A percentile compares a stretch with the other conserved stretches of the same genome.
Evolutionary conservation across 2,113 vertebrate species (phyloP).

Genomic region (Xiphorhynchus elegans): DNA sequence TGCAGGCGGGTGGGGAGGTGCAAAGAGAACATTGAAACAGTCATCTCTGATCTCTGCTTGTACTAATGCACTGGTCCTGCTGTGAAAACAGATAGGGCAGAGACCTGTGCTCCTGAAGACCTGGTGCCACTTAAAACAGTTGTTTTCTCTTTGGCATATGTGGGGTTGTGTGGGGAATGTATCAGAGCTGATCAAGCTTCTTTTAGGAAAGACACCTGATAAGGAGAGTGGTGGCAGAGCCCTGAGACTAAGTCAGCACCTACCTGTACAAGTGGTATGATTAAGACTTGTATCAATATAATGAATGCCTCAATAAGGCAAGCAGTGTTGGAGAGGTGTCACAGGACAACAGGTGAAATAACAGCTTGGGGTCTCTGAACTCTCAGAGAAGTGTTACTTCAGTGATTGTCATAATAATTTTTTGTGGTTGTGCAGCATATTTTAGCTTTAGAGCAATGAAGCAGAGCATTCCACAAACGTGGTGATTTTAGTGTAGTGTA

Average conservation of each 20-base stretch:
- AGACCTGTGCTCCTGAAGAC: background rate
- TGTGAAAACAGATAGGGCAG: background rate
- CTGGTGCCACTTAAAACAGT: background rate
- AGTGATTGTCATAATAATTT: background rate
- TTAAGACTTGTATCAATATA: background rate
- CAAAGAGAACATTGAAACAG: background rate
- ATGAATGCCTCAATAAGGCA: background rate
- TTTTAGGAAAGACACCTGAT: background rate
- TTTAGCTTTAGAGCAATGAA: background rate
- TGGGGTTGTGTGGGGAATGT: background rate
- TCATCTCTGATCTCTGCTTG: background rate
- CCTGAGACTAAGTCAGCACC: background rate
- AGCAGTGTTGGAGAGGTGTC: background rate
- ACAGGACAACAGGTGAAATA: background rate
- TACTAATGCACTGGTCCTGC: background rate
- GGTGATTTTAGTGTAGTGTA: background rate
- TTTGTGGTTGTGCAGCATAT: constrained; percentile 16
- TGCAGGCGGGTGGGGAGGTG: background rate
- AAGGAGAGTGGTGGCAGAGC: background rate
- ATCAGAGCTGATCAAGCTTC: background rate
- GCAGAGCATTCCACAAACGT: constrained; percentile 39
- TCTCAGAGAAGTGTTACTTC: background rate
- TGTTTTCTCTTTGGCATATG: background rate
- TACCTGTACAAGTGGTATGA: background rate
- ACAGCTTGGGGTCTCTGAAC: background rate